Conservation (phyloP, 2,888 invertebrate genomes). For the Cyclophora punctaria region DNA sequence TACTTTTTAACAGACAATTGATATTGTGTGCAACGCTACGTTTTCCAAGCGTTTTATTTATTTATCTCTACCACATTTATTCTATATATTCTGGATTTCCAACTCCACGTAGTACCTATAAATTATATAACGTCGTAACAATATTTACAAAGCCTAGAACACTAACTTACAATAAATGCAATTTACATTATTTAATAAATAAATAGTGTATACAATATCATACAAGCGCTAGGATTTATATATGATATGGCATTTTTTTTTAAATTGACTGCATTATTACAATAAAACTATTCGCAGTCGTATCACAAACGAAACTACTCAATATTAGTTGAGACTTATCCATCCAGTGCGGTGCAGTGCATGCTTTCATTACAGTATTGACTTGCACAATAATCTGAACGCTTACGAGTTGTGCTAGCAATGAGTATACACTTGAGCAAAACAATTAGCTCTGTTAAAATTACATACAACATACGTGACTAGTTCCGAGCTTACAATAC, state of each 20-base stretch:
- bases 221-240: constrained; percentile 70
- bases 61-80: constrained; percentile 58
- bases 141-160: constrained; percentile 74
- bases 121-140: constrained; percentile 75
- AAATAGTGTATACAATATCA: constrained; percentile 70
- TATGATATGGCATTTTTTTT: constrained; percentile 71
- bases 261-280: constrained; percentile 50
- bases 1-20: constrained; percentile 52
- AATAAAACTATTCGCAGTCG: constrained; percentile 13
- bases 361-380: no score
- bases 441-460: constrained; percentile 48
- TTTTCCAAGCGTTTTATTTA: constrained; percentile 36
- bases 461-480: constrained; percentile 46
- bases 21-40: constrained; percentile 60
- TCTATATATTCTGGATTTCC: constrained; percentile 54
- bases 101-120: constrained; percentile 65
- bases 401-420: constrained; percentile 9
- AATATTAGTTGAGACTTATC: not conserved
- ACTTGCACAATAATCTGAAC: not conserved
- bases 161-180: constrained; percentile 73
- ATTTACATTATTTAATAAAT: constrained; percentile 71
- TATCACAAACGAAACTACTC: constrained; percentile 6
- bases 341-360: no score
- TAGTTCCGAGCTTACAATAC: constrained; percentile 63
- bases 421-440: constrained; percentile 45